A percentile compares a stretch with the other conserved stretches of the same genome.
phyloP scores from a whole-genome alignment of 1,140 invertebrate genomes.

The Ganaspis sp. region DNA sequence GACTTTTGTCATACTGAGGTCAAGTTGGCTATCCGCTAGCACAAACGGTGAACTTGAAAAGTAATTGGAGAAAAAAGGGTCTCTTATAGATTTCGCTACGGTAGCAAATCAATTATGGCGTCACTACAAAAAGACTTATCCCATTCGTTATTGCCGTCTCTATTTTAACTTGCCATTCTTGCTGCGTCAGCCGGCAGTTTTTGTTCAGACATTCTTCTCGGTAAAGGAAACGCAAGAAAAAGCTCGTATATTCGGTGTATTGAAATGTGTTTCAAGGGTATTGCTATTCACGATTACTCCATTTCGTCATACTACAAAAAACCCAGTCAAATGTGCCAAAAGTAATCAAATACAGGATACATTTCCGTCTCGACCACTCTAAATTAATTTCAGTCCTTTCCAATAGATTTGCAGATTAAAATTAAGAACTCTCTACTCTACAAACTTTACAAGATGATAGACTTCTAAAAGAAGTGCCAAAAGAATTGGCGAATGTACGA shows the following conservation, averaged over 20 bases:
- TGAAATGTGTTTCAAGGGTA: conserved; percentile 6
- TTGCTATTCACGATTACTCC: background rate
- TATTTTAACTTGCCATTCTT: conserved; percentile 31
- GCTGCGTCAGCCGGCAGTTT: conserved; percentile 11
- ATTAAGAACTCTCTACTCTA: too few species aligned
- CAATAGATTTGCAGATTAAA: too few species aligned
- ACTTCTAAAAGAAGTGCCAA: too few species aligned
- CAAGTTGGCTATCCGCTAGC: background rate
- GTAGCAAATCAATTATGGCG: conserved; percentile 30
- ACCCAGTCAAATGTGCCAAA: background rate
- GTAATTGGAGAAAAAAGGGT: conserved; percentile 27
- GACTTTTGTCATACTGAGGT: background rate
- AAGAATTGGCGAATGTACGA: too few species aligned
- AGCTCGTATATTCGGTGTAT: conserved; percentile 18
- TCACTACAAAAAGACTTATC: conserved; percentile 27
- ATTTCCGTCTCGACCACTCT: too few species aligned
- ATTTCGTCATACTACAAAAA: background rate
- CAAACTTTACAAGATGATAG: too few species aligned
- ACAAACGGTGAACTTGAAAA: conserved; percentile 20
- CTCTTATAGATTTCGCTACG: conserved; percentile 30
- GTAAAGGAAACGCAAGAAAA: conserved; percentile 15
- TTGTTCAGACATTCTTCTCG: conserved; percentile 25
- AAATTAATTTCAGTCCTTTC: too few species aligned
- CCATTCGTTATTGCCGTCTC: conserved; percentile 29
- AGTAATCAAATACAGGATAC: too few species aligned